A percentile compares a stretch with the other conserved stretches of the same genome.
These are phyloP conservation scores for Eremobia ochroleuca DNA, from an alignment of 2,888 invertebrate species.

Conservation along the genomic window DNA sequence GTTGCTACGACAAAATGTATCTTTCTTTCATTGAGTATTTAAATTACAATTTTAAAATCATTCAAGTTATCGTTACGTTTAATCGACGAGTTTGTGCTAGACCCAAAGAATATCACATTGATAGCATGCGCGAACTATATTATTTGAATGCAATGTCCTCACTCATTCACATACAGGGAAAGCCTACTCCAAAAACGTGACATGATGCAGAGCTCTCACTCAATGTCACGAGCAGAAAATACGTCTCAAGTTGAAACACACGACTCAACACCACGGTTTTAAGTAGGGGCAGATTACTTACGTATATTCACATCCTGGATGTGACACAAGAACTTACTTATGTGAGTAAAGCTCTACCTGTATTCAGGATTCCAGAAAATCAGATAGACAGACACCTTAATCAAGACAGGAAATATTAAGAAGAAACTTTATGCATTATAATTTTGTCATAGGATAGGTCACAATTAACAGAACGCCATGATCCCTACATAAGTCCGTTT, in stretches of 20 bases:
- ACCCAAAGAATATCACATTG: not conserved
- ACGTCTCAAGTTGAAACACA: constrained; percentile 27
- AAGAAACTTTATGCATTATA: not conserved
- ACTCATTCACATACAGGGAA: constrained; percentile 4
- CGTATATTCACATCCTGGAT: not conserved
- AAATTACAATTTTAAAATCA: not conserved
- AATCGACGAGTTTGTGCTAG: not conserved
- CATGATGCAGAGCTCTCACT: constrained; percentile 17
- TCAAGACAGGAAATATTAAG: not conserved
- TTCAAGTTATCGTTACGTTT: not conserved
- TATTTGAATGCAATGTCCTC: not conserved
- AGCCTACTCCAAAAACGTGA: constrained; percentile 29
- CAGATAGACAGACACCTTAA: not conserved
- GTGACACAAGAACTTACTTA: not conserved
- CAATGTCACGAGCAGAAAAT: constrained; percentile 40
- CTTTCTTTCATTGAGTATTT: not conserved
- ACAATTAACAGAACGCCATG: not conserved
- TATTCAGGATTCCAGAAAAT: not conserved
- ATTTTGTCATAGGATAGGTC: not conserved
- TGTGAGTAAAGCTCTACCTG: not conserved
- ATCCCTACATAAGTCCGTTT: not conserved
- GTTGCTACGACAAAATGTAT: not conserved
- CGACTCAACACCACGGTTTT: constrained; percentile 6
- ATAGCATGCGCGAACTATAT: not conserved
- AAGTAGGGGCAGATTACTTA: not conserved